A percentile compares a stretch with the other conserved stretches of the same genome.
Conservation (phyloP, 92 coral and sea anemone species). For the Blastomussa wellsi region DNA sequence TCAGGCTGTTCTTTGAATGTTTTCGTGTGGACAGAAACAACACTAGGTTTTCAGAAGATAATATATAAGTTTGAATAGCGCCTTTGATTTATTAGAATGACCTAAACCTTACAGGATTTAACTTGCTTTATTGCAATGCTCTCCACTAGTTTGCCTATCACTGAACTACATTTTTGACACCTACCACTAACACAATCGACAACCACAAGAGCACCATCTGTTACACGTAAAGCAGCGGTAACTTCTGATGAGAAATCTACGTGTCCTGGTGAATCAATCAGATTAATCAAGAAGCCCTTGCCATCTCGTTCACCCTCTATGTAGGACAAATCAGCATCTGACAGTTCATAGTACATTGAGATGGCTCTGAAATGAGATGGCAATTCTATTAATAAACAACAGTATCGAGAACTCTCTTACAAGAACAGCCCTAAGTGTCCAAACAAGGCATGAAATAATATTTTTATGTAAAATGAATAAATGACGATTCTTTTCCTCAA, state of each 20-base stretch:
- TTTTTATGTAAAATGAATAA: no score
- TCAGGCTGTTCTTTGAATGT: no score
- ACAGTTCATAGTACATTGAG: constrained; percentile 89
- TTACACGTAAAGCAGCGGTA: constrained; percentile 98
- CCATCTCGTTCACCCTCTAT: constrained; percentile 54
- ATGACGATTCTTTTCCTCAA: no score
- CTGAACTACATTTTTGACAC: constrained; percentile 6
- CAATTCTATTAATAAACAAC: neutral
- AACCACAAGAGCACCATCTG: constrained; percentile 98
- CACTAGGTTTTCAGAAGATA: no score
- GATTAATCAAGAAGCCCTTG: constrained; percentile 86
- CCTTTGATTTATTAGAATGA: no score
- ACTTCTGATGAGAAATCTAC: constrained; percentile 99
- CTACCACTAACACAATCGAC: constrained; percentile 97
- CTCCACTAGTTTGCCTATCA: neutral
- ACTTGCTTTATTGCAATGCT: no score
- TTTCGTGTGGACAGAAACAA: no score
- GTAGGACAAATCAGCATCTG: constrained; percentile 62
- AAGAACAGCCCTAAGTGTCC: no score
- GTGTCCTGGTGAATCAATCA: constrained; percentile 98
- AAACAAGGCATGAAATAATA: no score
- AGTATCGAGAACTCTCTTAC: neutral
- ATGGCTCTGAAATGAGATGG: constrained; percentile 70
- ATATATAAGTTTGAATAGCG: no score
- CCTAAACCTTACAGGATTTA: no score